These are phyloP conservation scores for Solea senegalensis DNA, from an alignment of 2,113 vertebrate genomes.

Conservation along the genomic window DNA sequence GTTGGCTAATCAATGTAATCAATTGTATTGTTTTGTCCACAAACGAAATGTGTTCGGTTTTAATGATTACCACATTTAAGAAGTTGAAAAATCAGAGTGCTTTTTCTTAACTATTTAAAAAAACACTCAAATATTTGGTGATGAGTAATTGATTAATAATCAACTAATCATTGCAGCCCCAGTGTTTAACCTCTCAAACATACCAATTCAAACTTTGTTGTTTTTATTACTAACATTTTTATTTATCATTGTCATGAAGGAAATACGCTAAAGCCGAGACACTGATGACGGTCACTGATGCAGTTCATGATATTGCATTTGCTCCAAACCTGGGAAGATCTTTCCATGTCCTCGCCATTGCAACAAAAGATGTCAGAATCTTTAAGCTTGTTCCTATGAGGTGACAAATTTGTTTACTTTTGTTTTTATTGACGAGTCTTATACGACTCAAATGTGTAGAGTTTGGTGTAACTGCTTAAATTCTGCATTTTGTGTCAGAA, in stretches of 20 bases:
- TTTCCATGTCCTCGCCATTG: constrained; percentile 95
- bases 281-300: constrained; percentile 93
- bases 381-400: constrained; percentile 95
- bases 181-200: background rate
- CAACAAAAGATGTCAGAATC: constrained; percentile 97
- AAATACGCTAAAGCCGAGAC: constrained; percentile 98
- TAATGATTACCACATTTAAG: too few species aligned
- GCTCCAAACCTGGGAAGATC: constrained; percentile 98
- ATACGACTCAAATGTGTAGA: background rate
- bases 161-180: too few species aligned
- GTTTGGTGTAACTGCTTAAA: background rate
- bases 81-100: too few species aligned
- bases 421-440: background rate
- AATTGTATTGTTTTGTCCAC: too few species aligned
- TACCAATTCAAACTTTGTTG: background rate
- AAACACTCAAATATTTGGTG: too few species aligned
- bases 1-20: too few species aligned
- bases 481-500: background rate
- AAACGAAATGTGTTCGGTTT: too few species aligned
- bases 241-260: constrained; percentile 69
- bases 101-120: too few species aligned
- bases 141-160: too few species aligned
- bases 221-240: constrained; percentile 8
- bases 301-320: constrained; percentile 95
- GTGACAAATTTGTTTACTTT: constrained; percentile 64